Conservation (phyloP, 2,888 invertebrate species). For the Myopa tessellatipennis region DNA sequence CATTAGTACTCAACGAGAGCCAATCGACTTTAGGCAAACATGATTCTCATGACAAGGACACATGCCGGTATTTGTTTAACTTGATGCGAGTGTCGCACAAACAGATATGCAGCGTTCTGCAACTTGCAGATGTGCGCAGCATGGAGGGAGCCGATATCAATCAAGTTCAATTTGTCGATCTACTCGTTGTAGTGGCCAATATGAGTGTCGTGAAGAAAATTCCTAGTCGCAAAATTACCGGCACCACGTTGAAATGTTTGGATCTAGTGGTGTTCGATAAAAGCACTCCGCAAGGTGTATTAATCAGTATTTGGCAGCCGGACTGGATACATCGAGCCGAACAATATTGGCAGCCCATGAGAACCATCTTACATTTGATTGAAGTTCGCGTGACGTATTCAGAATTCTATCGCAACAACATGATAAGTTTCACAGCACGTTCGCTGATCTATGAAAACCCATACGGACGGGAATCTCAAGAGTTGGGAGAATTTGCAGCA, state of each 20-base stretch:
- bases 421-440: slow-evolving; percentile 69
- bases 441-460: slow-evolving; percentile 82
- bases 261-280: slow-evolving; percentile 77
- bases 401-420: slow-evolving; percentile 69
- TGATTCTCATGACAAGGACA: slow-evolving; percentile 61
- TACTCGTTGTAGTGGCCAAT: slow-evolving; percentile 77
- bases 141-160: slow-evolving; percentile 30
- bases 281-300: slow-evolving; percentile 71
- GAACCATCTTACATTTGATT: slow-evolving; percentile 78
- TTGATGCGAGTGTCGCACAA: slow-evolving; percentile 77
- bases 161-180: slow-evolving; percentile 70
- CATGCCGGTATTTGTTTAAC: slow-evolving; percentile 66
- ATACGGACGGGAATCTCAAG: slow-evolving; percentile 73
- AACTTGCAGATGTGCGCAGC: slow-evolving; percentile 58
- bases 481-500: slow-evolving; percentile 61
- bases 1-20: slow-evolving; percentile 76
- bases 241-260: slow-evolving; percentile 69
- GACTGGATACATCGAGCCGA: slow-evolving; percentile 76
- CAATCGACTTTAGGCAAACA: slow-evolving; percentile 74
- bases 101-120: slow-evolving; percentile 60
- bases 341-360: slow-evolving; percentile 74
- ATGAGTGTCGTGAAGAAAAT: slow-evolving; percentile 74
- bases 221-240: slow-evolving; percentile 58
- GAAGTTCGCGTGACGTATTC: slow-evolving; percentile 76
- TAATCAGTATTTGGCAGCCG: slow-evolving; percentile 75